phyloP scores from a whole-genome alignment of 2,113 vertebrate species.

The Gobio gobio region DNA sequence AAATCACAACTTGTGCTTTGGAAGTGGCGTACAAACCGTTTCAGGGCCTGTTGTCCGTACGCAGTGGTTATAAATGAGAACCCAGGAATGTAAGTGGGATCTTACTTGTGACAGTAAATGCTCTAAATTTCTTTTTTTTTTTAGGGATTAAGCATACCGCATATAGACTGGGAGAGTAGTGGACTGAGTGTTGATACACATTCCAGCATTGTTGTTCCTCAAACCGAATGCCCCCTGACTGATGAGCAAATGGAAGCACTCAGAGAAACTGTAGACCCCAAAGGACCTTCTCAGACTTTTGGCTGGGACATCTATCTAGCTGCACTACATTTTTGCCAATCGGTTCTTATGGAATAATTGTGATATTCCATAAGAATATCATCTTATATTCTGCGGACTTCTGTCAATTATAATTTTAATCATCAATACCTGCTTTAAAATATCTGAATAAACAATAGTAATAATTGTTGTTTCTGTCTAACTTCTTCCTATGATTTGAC shows the following conservation, averaged over 20 bases:
- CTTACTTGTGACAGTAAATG: background rate
- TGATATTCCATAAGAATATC: background rate
- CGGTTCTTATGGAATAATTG: slow-evolving; percentile 1
- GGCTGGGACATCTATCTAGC: background rate
- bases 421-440: no score
- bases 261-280: background rate
- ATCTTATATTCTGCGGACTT: background rate
- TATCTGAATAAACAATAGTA: no score
- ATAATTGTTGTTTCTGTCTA: no score
- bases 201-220: background rate
- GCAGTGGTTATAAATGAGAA: no score
- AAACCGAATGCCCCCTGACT: background rate
- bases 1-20: no score
- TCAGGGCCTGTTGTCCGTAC: no score
- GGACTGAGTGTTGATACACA: background rate
- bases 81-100: background rate
- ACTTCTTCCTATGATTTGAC: no score
- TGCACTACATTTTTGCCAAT: background rate
- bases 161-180: background rate
- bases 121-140: background rate
- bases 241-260: background rate
- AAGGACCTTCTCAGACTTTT: background rate
- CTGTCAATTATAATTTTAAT: background rate
- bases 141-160: background rate
- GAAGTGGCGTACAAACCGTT: no score